phyloP scores from a whole-genome alignment of 2,888 invertebrate species.

The Patella depressa region DNA sequence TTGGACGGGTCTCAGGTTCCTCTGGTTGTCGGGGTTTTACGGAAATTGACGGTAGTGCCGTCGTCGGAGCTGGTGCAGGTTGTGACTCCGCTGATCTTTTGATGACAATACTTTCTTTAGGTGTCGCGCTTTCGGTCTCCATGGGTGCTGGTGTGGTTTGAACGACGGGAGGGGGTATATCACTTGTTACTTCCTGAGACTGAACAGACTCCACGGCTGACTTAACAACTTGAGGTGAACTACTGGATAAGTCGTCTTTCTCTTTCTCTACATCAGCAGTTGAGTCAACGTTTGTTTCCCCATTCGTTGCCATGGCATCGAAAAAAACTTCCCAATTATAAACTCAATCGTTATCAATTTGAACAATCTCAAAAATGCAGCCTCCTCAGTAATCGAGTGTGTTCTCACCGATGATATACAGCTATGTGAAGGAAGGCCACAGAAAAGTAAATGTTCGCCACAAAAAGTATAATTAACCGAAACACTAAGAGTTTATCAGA shows the following conservation, averaged over 20 bases:
- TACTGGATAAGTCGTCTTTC: neutral
- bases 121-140: constrained; percentile 16
- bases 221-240: constrained; percentile 3
- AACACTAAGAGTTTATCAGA: neutral
- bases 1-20: constrained; percentile 13
- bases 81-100: constrained; percentile 26
- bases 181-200: constrained; percentile 1
- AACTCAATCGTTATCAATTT: constrained; percentile 12
- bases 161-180: constrained; percentile 16
- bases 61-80: constrained; percentile 29
- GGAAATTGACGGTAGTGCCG: constrained; percentile 39
- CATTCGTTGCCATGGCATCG: constrained; percentile 34
- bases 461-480: constrained; percentile 5
- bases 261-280: constrained; percentile 10
- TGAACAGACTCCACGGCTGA: constrained; percentile 14
- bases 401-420: no score
- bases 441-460: neutral
- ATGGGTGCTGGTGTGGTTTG: constrained; percentile 22
- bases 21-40: constrained; percentile 19
- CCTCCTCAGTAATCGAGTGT: no score
- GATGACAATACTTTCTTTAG: constrained; percentile 29
- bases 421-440: constrained; percentile 13
- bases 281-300: constrained; percentile 14
- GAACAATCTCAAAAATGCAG: neutral
- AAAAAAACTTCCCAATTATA: neutral